Percentiles rank a stretch among this genome's conserved stretches.
Conservation (phyloP, 2,113 vertebrate genomes). For the Eulemur rufifrons region DNA sequence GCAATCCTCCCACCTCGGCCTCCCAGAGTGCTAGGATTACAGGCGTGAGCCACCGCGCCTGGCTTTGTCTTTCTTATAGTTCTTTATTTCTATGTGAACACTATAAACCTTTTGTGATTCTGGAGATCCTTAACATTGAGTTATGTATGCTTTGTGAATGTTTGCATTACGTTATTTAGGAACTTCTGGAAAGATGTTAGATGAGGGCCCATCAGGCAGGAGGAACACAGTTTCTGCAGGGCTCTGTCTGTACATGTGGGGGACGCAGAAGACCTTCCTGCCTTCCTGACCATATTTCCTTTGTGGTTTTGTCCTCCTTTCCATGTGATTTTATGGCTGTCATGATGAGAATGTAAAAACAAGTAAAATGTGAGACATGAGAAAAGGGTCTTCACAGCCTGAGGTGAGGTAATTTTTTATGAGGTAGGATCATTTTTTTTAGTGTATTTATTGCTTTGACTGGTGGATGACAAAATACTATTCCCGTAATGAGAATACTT, state of each 20-base stretch:
- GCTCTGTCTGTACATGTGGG: rapidly evolving
- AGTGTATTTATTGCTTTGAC: neutral
- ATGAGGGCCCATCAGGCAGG: no score
- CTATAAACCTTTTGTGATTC: neutral
- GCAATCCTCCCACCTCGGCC: neutral
- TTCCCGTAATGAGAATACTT: neutral
- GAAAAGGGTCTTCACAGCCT: neutral
- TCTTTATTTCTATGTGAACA: neutral
- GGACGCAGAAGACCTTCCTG: neutral
- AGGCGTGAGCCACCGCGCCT: neutral
- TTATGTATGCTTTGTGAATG: neutral
- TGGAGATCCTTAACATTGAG: neutral
- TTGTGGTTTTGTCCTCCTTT: neutral
- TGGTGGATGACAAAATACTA: neutral
- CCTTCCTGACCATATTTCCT: neutral
- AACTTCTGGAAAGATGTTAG: neutral
- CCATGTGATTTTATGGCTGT: neutral
- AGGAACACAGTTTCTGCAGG: neutral
- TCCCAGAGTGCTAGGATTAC: neutral
- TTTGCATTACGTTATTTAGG: neutral
- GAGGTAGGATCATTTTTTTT: neutral
- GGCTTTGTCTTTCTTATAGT: neutral
- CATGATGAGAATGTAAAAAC: neutral
- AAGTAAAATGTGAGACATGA: neutral
- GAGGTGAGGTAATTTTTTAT: neutral